Evolutionary conservation across 2,797 vertebrate species (phyloP), one percentile per base, ranked within the genome.

Genomic region (Ficedula albicollis): DNA sequence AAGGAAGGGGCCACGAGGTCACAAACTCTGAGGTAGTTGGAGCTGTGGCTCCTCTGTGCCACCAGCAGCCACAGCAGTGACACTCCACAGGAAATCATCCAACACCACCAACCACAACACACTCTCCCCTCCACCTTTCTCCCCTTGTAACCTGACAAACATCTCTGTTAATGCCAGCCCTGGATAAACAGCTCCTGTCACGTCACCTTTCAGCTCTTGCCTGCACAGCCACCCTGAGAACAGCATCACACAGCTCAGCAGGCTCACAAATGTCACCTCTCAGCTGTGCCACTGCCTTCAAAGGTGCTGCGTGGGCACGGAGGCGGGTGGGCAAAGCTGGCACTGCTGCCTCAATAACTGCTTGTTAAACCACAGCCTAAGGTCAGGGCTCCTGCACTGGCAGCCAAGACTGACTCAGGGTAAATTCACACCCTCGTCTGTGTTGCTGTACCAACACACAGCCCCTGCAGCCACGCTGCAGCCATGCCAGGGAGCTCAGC

Each of bases 251-350:
- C 86, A 60, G 90, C 72, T 85, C 39, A 26, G 6, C 2, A 2
- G 49, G 85, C 62, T 84, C 55, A 26, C 87, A 85, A 95, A 91
- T 75, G 89, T 89, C 94, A 92, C 89, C 81, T 78, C 64, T 76
- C 81, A 70, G 89, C 84, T 15, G 78, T 90, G 84, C 78, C 89
- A 92, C 17, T 17, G 4, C 63, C 89, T 76, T 13, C 89, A 76
- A 26, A 91, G 91, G 81, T 32, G 63, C 51, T 63, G 85, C 1
- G 46, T 27, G 20, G 27, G 74, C 25, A 56, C 11, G 12, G 51
- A 32, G 17, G 46, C 7, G 6, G 62, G 55, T 44, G 78, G 70
- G 84, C 54, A 74, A 74, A 76, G 75, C 68, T 91, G 93, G 93
- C 89, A 94, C 75, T 0, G 5, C 60, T 34, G 26, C 90, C 72